A percentile compares a stretch with the other conserved stretches of the same genome.
These are phyloP conservation scores for Channa argus DNA, from an alignment of 2,113 vertebrate genomes.

Conservation along the genomic window DNA sequence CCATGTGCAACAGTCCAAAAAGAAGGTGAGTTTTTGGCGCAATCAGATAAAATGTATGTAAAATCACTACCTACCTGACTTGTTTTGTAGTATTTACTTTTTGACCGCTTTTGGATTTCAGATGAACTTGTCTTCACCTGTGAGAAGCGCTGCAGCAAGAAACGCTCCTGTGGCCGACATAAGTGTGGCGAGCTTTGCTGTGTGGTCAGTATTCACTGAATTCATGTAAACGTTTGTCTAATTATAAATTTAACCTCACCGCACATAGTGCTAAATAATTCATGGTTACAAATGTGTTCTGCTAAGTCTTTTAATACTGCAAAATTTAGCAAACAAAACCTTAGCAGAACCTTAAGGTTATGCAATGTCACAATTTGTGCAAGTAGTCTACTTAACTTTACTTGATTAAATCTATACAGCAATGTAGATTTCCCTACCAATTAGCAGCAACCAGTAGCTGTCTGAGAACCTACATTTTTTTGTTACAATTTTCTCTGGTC, in stretches of 20 bases:
- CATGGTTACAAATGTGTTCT: too few species aligned
- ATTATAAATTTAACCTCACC: not conserved
- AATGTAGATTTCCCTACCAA: too few species aligned
- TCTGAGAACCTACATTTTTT: too few species aligned
- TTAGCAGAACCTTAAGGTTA: too few species aligned
- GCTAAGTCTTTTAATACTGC: too few species aligned
- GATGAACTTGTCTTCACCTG: constrained; percentile 92
- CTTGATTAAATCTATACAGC: too few species aligned
- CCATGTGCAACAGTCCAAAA: constrained; percentile 90
- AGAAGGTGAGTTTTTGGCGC: constrained; percentile 86
- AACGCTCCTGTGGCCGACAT: constrained; percentile 94
- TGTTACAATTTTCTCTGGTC: too few species aligned
- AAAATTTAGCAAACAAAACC: too few species aligned
- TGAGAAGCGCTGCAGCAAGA: constrained; percentile 95
- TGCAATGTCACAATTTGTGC: too few species aligned
- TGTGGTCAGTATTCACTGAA: constrained; percentile 86
- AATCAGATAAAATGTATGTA: not conserved
- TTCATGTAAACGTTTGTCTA: not conserved
- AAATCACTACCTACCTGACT: not conserved
- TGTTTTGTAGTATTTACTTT: not conserved
- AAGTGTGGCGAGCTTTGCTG: constrained; percentile 97
- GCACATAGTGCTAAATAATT: not conserved
- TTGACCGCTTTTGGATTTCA: constrained; percentile 52
- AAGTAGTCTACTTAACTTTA: too few species aligned
- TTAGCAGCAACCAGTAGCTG: too few species aligned